phyloP scores from a whole-genome alignment of 1,140 invertebrate species.

The Manduca sexta region DNA sequence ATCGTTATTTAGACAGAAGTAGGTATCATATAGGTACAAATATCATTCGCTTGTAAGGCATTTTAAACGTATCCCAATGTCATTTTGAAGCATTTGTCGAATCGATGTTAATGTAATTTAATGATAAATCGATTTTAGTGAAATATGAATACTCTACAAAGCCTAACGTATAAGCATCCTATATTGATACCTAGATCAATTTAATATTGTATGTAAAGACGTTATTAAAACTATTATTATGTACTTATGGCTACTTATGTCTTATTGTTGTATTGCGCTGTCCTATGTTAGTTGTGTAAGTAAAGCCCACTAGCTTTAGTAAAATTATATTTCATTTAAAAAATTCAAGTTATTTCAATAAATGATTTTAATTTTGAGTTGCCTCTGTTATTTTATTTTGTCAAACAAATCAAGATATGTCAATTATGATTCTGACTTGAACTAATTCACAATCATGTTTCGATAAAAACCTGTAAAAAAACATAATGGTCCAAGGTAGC shows the following conservation, averaged over 20 bases:
- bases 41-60: constrained; percentile 35
- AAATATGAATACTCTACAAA: constrained; percentile 27
- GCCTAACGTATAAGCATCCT: constrained; percentile 39
- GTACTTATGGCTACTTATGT: constrained; percentile 59
- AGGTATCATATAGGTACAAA: constrained; percentile 59
- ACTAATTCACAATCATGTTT: too few species aligned
- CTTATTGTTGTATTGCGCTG: constrained; percentile 48
- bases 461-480: too few species aligned
- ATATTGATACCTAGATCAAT: constrained; percentile 54
- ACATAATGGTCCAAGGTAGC: too few species aligned
- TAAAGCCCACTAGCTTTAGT: constrained; percentile 65
- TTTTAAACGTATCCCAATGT: constrained; percentile 32
- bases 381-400: constrained; percentile 18
- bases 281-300: constrained; percentile 51
- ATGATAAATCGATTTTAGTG: constrained; percentile 33
- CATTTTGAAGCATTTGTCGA: constrained; percentile 50
- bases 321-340: constrained; percentile 63
- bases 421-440: too few species aligned
- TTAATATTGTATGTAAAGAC: constrained; percentile 7
- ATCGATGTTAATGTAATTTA: constrained; percentile 38
- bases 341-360: constrained; percentile 68
- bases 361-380: constrained; percentile 67
- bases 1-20: constrained; percentile 29
- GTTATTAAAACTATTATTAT: constrained; percentile 12
- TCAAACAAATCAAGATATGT: neutral